These are phyloP conservation scores for Agrenia bidenticulata DNA, from an alignment of 2,888 invertebrate genomes.

Conservation along the genomic window DNA sequence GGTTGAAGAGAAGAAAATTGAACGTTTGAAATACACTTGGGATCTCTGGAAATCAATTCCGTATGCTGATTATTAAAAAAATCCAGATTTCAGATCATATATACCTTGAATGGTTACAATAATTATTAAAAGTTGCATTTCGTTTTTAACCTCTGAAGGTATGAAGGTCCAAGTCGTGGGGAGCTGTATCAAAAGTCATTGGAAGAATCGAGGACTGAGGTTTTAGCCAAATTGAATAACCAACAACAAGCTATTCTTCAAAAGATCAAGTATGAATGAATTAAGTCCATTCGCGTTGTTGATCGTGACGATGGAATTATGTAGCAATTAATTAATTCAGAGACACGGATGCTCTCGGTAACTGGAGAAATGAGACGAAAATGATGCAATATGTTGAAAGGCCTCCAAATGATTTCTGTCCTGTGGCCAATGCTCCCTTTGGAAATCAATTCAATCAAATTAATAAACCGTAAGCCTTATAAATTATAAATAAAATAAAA, in stretches of 20 bases:
- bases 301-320: too few species aligned
- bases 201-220: conserved; percentile 34
- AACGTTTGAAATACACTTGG: conserved; percentile 39
- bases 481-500: too few species aligned
- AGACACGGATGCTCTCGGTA: conserved; percentile 34
- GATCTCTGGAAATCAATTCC: conserved; percentile 42
- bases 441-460: conserved; percentile 29
- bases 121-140: neutral
- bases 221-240: conserved; percentile 28
- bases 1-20: conserved; percentile 28
- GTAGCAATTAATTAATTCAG: conserved; percentile 16
- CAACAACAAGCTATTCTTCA: conserved; percentile 38
- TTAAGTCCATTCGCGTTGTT: too few species aligned
- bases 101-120: neutral
- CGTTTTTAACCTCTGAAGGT: conserved; percentile 19
- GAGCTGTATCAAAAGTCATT: conserved; percentile 33
- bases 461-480: neutral
- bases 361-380: conserved; percentile 37
- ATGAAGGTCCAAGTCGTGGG: conserved; percentile 29
- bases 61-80: conserved; percentile 22
- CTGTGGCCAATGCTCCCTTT: conserved; percentile 29
- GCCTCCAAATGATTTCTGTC: neutral
- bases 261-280: conserved; percentile 34
- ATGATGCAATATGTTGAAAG: conserved; percentile 15
- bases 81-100: too few species aligned